Base-by-base conservation (phyloP, 2,888 invertebrate species). In the Lasioglossum leucozonium region DNA sequence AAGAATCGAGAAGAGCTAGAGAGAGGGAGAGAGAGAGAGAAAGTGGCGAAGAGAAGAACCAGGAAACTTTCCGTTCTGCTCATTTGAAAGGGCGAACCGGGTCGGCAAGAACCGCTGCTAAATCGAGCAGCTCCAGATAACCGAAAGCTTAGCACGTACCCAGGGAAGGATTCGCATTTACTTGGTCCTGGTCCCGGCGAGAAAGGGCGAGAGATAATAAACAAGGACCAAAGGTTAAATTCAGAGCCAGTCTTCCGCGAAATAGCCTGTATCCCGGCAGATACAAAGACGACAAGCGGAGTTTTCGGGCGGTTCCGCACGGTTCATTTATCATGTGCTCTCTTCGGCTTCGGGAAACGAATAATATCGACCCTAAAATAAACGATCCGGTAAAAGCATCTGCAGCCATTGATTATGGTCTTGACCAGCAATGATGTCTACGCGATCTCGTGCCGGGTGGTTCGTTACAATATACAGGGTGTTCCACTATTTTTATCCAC, bases 181-280 rank as follows among this genome's bases (percentile, higher is more conserved):
- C 86, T 77, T 83, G 30, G 71, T 42, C n/a, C 75, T 73, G 78
- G 69, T 67, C 82, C 11, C 67, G n/a, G 40, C 65, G 62, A 69
- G 82, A 73, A 42, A 73, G 51, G 44, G 72, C 69, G 78, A 77
- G 47, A 84, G 85, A 84, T 85, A 83, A 89, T 89, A 89, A 88
- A 87, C 89, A 86, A 81, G 85, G 73, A 34, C 77, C 80, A 83
- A 85, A 87, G 89, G 89, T 86, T 82, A 85, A 85, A 89, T 87
- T 89, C 86, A 79, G 47, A 74, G 81, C 79, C 86, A 87, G 86
- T 89, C 89, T 87, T 82, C 84, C 88, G 84, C 82, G 89, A 87
- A 89, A 89, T 89, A 85, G 86, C 86, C 80, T 87, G 84, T 76
- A 78, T 81, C 40, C 42, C 77, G 72, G 47, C n/a, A 67, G 72